Conservation (phyloP, 2,888 invertebrate genomes). For the Drosophila gaucha region DNA sequence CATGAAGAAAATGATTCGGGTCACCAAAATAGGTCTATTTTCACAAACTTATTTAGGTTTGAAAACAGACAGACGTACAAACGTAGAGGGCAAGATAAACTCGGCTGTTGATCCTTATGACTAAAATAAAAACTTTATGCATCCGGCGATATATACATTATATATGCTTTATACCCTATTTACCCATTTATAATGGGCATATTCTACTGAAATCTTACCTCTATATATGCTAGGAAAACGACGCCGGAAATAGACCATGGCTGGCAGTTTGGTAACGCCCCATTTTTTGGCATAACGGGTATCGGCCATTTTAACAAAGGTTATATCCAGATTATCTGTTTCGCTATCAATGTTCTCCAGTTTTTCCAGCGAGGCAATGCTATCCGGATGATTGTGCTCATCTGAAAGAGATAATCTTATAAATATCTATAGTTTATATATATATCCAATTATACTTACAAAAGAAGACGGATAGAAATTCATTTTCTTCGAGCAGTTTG, state of each 20-base stretch:
- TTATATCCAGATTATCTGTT: constrained; percentile 96
- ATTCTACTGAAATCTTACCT: constrained; percentile 86
- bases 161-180: too few species aligned
- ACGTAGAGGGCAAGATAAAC: too few species aligned
- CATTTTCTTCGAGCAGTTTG: constrained; percentile 96
- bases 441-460: constrained; percentile 89
- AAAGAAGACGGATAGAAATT: constrained; percentile 97
- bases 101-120: too few species aligned
- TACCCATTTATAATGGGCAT: too few species aligned
- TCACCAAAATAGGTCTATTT: too few species aligned
- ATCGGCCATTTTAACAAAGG: constrained; percentile 97
- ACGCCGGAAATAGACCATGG: constrained; percentile 95
- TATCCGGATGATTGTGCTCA: constrained; percentile 92
- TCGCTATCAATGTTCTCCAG: constrained; percentile 97
- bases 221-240: constrained; percentile 96
- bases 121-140: too few species aligned
- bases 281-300: constrained; percentile 96
- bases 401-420: constrained; percentile 86
- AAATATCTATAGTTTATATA: neutral
- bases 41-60: too few species aligned
- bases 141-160: too few species aligned
- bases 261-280: constrained; percentile 96
- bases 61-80: too few species aligned
- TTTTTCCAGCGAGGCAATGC: constrained; percentile 92
- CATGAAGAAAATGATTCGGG: too few species aligned